A percentile compares a stretch with the other conserved stretches of the same genome.
phyloP scores from a whole-genome alignment of 2,888 invertebrate species.

The Minunthozetes semirufus region DNA sequence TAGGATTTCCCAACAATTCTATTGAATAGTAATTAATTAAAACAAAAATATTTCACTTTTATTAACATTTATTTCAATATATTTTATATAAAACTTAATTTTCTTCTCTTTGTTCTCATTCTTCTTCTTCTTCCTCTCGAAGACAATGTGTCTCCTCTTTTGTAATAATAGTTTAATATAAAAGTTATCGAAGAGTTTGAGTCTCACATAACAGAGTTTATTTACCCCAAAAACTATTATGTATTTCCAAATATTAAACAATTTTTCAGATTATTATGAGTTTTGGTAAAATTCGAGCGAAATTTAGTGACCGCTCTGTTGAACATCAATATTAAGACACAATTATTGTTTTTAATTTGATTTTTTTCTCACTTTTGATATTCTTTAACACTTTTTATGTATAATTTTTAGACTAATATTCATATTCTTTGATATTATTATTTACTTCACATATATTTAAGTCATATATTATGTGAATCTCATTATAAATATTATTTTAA shows the following conservation, averaged over 20 bases:
- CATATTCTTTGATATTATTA: background rate
- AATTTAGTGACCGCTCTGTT: background rate
- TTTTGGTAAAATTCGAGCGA: background rate
- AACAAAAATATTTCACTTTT: too few relatives aligned
- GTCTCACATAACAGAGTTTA: slow-evolving; percentile 1
- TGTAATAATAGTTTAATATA: too few relatives aligned
- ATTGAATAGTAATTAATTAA: background rate
- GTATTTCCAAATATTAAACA: background rate
- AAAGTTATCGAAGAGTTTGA: background rate
- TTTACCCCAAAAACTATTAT: slow-evolving; percentile 11
- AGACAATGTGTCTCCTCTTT: too few relatives aligned
- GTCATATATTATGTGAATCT: too few relatives aligned
- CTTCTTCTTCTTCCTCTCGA: too few relatives aligned
- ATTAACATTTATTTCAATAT: too few relatives aligned
- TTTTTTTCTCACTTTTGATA: background rate
- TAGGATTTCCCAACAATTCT: background rate
- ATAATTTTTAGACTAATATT: background rate
- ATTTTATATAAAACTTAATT: too few relatives aligned
- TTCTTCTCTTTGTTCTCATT: too few relatives aligned
- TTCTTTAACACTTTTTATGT: background rate
- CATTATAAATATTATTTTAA: too few relatives aligned
- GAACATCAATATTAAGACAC: slow-evolving; percentile 4
- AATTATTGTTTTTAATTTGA: background rate
- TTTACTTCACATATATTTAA: too few relatives aligned
- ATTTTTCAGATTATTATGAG: background rate